Evolutionary conservation across 2,797 vertebrate genomes (phyloP).

Genomic region (Loris lydekkerianus): DNA sequence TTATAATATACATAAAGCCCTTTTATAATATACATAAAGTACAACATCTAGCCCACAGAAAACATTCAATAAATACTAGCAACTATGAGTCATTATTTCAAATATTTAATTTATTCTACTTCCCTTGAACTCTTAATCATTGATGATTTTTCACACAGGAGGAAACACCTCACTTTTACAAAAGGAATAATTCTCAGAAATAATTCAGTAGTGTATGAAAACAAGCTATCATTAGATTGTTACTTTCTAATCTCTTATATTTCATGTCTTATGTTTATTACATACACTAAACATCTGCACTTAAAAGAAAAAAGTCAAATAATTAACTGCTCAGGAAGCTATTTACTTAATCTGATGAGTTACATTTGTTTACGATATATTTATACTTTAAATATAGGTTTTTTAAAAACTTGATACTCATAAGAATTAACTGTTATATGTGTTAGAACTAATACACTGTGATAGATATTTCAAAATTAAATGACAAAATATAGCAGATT

Average conservation of each 20-base stretch:
- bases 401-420: conserved; percentile 13
- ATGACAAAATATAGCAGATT: conserved; percentile 85
- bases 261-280: neutral
- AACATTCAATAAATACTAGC: neutral
- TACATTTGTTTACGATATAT: neutral
- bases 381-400: conserved; percentile 22
- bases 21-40: neutral
- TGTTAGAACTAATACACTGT: conserved; percentile 70
- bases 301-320: conserved; percentile 46
- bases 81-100: conserved; percentile 5
- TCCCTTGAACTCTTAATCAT: neutral
- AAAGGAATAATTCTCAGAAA: neutral
- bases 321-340: conserved; percentile 23
- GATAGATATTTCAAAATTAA: conserved; percentile 77
- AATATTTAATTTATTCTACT: conserved; percentile 8
- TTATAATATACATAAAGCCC: neutral
- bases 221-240: neutral
- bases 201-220: neutral
- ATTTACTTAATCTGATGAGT: conserved; percentile 46
- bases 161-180: neutral
- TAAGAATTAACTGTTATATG: conserved; percentile 15
- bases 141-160: neutral
- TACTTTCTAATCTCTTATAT: neutral
- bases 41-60: neutral
- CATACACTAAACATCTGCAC: neutral